phyloP scores from a whole-genome alignment of 2,888 invertebrate genomes.

The Ormyrus pomaceus region DNA sequence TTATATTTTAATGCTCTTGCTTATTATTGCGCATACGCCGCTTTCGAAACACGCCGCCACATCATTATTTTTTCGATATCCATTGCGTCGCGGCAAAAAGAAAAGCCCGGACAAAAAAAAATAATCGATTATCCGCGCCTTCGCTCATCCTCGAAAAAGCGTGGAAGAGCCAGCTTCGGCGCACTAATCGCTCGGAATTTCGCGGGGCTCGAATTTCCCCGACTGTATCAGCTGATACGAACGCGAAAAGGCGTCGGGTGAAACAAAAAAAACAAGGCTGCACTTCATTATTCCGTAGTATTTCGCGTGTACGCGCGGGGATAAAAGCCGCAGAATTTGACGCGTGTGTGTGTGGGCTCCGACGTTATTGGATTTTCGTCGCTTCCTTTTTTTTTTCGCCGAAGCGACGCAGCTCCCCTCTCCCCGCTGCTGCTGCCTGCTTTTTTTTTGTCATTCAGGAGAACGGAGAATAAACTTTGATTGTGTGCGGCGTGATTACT shows the following conservation, averaged over 20 bases:
- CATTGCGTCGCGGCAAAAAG: too few relatives aligned
- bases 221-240: slow-evolving; percentile 30
- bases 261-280: neutral
- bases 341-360: slow-evolving; percentile 6
- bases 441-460: neutral
- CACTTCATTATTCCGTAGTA: slow-evolving; percentile 46
- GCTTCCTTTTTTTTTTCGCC: neutral
- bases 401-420: neutral
- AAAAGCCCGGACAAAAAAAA: too few relatives aligned
- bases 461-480: slow-evolving; percentile 36
- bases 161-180: too few relatives aligned
- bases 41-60: too few relatives aligned
- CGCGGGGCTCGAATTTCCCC: slow-evolving; percentile 37
- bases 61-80: too few relatives aligned
- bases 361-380: slow-evolving; percentile 42
- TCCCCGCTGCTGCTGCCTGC: neutral
- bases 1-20: too few relatives aligned
- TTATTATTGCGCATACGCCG: too few relatives aligned
- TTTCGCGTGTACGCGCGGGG: slow-evolving; percentile 26
- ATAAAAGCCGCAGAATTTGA: slow-evolving; percentile 27
- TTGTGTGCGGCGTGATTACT: slow-evolving; percentile 29
- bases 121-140: too few relatives aligned
- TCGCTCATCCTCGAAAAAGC: too few relatives aligned
- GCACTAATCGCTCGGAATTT: slow-evolving; percentile 16
- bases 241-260: slow-evolving; percentile 16